Conservation (phyloP, 2,797 vertebrate species). For the Pitangus sulphuratus region DNA sequence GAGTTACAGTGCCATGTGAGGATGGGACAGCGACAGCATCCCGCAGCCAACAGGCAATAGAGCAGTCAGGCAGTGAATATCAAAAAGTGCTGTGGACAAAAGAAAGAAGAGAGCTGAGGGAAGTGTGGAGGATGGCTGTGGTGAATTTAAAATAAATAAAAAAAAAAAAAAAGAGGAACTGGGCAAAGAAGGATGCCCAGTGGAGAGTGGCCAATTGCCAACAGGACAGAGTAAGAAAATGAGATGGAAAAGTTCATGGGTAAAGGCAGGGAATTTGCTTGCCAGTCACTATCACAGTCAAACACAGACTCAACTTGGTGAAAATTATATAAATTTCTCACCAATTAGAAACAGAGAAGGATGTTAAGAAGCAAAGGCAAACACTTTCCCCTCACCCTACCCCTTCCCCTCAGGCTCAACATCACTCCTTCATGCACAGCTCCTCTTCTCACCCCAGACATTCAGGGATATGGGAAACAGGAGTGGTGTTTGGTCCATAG, state of each 20-base stretch:
- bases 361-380: neutral
- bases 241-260: neutral
- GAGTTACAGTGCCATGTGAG: neutral
- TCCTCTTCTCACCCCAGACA: neutral
- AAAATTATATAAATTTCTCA: neutral
- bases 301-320: neutral
- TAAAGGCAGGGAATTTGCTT: neutral
- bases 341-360: neutral
- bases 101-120: neutral
- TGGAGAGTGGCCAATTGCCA: neutral
- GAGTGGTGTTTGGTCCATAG: accelerated
- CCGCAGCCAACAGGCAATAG: too few species aligned
- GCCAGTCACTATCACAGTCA: neutral
- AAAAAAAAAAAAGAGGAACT: neutral
- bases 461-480: neutral
- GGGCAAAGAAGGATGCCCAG: neutral
- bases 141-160: neutral
- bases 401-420: neutral
- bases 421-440: neutral
- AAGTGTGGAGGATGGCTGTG: neutral
- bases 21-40: neutral
- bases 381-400: neutral
- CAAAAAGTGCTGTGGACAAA: neutral
- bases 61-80: neutral
- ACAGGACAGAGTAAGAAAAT: neutral